A percentile compares a stretch with the other conserved stretches of the same genome.
Conservation (phyloP, 2,113 vertebrate species). For the Nycticryphes semicollaris region DNA sequence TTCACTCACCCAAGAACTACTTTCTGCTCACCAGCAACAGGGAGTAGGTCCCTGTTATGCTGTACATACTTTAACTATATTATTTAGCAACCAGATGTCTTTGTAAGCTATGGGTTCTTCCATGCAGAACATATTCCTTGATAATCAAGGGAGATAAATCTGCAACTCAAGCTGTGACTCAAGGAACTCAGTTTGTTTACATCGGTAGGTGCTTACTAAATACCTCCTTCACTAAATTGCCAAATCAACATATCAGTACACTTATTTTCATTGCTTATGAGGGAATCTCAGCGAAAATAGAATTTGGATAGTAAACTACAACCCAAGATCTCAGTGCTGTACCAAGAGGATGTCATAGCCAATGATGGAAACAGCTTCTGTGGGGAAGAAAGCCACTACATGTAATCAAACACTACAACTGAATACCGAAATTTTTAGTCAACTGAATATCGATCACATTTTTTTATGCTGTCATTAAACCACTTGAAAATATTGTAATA, state of each 20-base stretch:
- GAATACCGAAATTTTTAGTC: not conserved
- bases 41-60: not conserved
- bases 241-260: not conserved
- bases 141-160: not conserved
- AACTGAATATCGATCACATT: not conserved
- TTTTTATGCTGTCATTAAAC: not conserved
- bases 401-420: not conserved
- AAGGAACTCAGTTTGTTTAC: not conserved
- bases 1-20: not conserved
- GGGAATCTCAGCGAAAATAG: rapidly evolving
- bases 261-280: not conserved
- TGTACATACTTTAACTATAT: not conserved
- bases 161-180: not conserved
- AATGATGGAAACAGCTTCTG: not conserved
- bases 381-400: not conserved
- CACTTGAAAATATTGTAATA: not conserved
- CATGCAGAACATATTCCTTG: not conserved
- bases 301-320: not conserved
- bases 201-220: not conserved
- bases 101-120: not conserved
- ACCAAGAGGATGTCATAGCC: not conserved
- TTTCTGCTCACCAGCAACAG: not conserved
- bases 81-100: slow-evolving; percentile 23
- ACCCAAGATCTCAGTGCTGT: not conserved
- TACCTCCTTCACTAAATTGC: not conserved